phyloP scores from a whole-genome alignment of 64 coral and sea anemone species.

The Montipora efflorescens region DNA sequence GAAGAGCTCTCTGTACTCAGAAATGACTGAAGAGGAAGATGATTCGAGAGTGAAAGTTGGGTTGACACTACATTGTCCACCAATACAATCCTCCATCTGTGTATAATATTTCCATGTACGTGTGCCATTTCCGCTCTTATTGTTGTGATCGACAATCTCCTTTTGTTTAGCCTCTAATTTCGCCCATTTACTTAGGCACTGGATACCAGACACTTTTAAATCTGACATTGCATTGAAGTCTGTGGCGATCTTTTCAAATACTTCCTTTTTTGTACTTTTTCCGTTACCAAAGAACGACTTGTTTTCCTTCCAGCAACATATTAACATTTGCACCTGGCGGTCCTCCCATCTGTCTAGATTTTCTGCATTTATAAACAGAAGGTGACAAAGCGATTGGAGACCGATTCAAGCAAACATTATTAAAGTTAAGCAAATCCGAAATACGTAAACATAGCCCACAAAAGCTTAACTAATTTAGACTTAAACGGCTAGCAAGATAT shows the following conservation, averaged over 20 bases:
- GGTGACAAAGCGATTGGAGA: no score
- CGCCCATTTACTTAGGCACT: neutral
- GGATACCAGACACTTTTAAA: conserved; percentile 6
- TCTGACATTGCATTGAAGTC: conserved; percentile 1
- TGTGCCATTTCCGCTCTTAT: conserved; percentile 7
- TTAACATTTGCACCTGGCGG: neutral
- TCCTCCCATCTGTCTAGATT: conserved; percentile 9
- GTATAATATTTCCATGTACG: conserved; percentile 6
- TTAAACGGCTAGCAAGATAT: conserved; percentile 3
- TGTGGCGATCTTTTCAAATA: neutral
- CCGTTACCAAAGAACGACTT: neutral
- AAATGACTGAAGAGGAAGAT: neutral
- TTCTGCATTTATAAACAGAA: no score
- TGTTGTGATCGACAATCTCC: conserved; percentile 8
- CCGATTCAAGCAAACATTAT: no score
- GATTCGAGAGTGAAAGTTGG: conserved; percentile 28
- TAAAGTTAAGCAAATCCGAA: no score
- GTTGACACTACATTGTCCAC: neutral
- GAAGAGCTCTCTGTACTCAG: neutral
- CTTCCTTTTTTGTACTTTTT: neutral
- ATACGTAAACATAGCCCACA: no score
- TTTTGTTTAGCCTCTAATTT: neutral
- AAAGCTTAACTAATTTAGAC: no score
- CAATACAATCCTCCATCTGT: conserved; percentile 38
- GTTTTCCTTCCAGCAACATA: neutral